Percentiles rank a stretch among this genome's conserved stretches.
These are phyloP conservation scores for Odocoileus hemionus DNA, from an alignment of 2,113 vertebrate species.

Conservation along the genomic window DNA sequence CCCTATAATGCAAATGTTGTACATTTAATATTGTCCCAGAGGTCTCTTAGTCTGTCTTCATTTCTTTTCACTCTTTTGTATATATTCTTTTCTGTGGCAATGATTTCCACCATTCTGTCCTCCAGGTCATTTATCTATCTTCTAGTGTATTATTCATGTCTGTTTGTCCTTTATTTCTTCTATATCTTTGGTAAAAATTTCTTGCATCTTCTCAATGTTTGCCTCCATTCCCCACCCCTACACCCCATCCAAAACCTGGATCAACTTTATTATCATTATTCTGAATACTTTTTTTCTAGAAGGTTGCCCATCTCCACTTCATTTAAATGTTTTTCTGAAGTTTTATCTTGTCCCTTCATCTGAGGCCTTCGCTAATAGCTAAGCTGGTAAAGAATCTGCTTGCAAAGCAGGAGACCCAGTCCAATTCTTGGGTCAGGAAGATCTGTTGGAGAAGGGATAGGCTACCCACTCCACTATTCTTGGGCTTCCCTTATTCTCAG, in stretches of 20 bases:
- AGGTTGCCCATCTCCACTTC: background rate
- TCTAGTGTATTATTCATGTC: background rate
- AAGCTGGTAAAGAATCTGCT: background rate
- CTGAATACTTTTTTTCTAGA: background rate
- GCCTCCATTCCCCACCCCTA: background rate
- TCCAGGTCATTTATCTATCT: background rate
- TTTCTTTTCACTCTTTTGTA: background rate
- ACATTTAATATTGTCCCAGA: background rate
- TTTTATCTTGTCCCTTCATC: background rate
- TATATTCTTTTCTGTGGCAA: background rate
- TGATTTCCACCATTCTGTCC: background rate
- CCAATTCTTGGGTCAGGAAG: background rate
- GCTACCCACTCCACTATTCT: background rate
- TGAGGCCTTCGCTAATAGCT: background rate
- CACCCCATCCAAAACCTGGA: rapidly evolving
- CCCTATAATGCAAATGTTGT: background rate
- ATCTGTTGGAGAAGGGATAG: background rate
- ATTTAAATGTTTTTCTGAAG: background rate
- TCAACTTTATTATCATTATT: background rate
- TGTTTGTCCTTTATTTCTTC: background rate
- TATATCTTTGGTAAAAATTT: background rate
- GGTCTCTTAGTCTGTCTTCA: background rate
- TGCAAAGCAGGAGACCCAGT: background rate
- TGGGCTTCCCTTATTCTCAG: background rate
- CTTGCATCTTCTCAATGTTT: background rate